A percentile compares a stretch with the other conserved stretches of the same genome.
phyloP scores from a whole-genome alignment of 2,797 vertebrate genomes.

The Hoplostethus mediterraneus region DNA sequence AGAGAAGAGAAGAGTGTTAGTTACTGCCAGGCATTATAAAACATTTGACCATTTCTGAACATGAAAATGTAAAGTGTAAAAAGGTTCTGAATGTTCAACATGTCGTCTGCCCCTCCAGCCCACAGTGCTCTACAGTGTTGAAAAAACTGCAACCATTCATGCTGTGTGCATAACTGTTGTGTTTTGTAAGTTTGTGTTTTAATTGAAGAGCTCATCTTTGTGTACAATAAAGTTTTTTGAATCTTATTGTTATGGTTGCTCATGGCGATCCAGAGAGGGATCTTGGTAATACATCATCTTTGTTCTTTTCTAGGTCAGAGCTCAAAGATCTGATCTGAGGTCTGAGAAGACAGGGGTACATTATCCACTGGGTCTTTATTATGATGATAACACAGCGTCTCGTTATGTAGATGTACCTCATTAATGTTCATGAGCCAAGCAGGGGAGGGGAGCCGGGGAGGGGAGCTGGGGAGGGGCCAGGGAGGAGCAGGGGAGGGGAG shows the following conservation, averaged over 20 bases:
- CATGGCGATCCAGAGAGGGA: slow-evolving; percentile 27
- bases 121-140: not conserved
- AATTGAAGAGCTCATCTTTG: not conserved
- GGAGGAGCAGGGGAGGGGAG: too few relatives aligned
- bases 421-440: slow-evolving; percentile 78
- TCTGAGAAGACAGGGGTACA: slow-evolving; percentile 48
- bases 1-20: not conserved
- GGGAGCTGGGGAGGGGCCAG: too few relatives aligned
- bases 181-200: slow-evolving; percentile 14
- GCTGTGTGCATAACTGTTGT: not conserved
- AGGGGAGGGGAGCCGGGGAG: slow-evolving; percentile 14
- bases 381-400: slow-evolving; percentile 76
- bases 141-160: too few relatives aligned
- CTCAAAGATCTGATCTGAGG: slow-evolving; percentile 65
- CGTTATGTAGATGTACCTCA: slow-evolving; percentile 69
- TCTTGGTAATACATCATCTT: slow-evolving; percentile 43
- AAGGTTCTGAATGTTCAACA: not conserved
- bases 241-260: not conserved
- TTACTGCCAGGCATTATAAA: not conserved
- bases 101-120: not conserved
- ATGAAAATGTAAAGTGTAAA: not conserved
- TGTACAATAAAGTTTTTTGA: slow-evolving; percentile 22
- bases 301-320: slow-evolving; percentile 70
- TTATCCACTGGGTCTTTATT: slow-evolving; percentile 72
- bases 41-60: not conserved